Percentiles rank a stretch among this genome's conserved stretches.
Conservation (phyloP, 1,140 invertebrate genomes). For the Nebria ingens region DNA sequence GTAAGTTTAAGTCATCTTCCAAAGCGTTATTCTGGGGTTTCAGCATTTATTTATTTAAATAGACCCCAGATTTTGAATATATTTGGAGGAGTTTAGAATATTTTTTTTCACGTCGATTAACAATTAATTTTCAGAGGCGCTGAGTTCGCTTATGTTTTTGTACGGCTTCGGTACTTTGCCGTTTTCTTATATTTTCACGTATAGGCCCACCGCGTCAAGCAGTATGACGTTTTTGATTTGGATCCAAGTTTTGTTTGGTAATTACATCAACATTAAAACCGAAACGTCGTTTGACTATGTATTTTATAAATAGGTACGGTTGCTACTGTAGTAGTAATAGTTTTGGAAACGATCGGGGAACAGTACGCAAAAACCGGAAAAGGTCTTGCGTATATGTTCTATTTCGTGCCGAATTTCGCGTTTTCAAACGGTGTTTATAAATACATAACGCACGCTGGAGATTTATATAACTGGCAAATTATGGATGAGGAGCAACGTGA, state of each 20-base stretch:
- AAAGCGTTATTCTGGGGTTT: no score
- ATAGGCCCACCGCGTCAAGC: conserved; percentile 23
- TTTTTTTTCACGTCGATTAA: no score
- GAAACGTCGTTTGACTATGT: no score
- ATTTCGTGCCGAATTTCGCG: not conserved
- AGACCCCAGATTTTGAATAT: no score
- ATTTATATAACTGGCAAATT: not conserved
- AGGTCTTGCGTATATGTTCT: not conserved
- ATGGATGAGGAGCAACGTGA: not conserved
- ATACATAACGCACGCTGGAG: not conserved
- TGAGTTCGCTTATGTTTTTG: not conserved
- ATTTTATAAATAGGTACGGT: not conserved
- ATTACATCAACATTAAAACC: not conserved
- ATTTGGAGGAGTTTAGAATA: no score
- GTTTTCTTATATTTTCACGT: conserved; percentile 26
- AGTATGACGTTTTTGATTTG: conserved; percentile 23
- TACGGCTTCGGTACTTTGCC: conserved; percentile 21
- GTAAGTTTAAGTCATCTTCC: no score
- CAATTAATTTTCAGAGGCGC: not conserved
- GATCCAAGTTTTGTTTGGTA: conserved; percentile 24
- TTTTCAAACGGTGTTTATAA: not conserved
- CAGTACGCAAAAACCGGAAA: not conserved
- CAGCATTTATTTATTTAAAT: no score
- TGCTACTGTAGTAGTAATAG: not conserved
- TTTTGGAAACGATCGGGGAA: not conserved